Base-by-base conservation (phyloP, 2,888 invertebrate species). In the Nemotelus pantherinus region DNA sequence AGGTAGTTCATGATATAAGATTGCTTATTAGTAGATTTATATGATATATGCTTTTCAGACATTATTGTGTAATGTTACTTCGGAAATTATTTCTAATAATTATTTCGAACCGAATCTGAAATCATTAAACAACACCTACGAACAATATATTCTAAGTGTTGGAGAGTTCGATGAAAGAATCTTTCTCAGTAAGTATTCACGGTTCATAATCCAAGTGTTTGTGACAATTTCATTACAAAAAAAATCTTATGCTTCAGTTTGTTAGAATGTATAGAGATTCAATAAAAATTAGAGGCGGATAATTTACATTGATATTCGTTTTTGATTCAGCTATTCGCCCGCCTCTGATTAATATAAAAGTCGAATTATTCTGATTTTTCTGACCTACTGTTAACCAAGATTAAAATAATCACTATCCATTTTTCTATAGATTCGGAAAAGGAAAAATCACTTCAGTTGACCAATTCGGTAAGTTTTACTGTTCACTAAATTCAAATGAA, bases 111-210 rank as follows among this genome's bases (percentile, higher is more conserved):
- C 89, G 39, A 98, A 98, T 88, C 91, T 93, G 50, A 95, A 94
- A 88, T 92, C 93, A 82, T 88, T 98, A 57, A 95, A 94, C 82
- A 94, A 93, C 85, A 89, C 92, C 9, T 99, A 99, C 86, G 98
- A 98, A 85, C 94, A 94, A 75, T 95, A 94, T 86, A 94, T 98
- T 44, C 88, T 97, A 57, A 95, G 93, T 85, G 93, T 94, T 79
- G 97, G 98, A 1, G 97, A 98, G 86, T 95, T 99, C 87, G 99
- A 99, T 86, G 99, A 99, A 87, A 91, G 98, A 84, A 95, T 99
- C 87, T 96, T 99, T 88, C 90, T 97, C 83, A 94, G 94, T 90
- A 90, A 92, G 87, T 85, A 71, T 2, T 7, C 44, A 64, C 25
- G 25, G 25, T 9, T 25, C n/a, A 39, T 7, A 25, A 25, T 2